Percentiles rank a stretch among this genome's conserved stretches.
These are phyloP conservation scores for Lampris megalopsis DNA, from an alignment of 2,113 vertebrate genomes.

Conservation along the genomic window DNA sequence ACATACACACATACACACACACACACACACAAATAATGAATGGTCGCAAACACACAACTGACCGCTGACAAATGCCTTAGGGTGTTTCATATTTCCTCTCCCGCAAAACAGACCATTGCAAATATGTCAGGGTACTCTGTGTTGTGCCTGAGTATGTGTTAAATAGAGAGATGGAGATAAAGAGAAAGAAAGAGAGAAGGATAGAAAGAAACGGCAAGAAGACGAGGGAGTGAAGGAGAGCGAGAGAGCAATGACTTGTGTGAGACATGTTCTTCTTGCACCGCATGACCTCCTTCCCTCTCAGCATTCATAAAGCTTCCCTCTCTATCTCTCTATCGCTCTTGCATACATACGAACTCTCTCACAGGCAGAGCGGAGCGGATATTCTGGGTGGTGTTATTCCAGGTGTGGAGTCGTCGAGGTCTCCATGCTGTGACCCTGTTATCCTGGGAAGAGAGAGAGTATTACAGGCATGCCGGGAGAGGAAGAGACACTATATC, in stretches of 20 bases:
- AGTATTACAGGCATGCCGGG: constrained; percentile 74
- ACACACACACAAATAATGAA: constrained; percentile 25
- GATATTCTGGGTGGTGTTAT: constrained; percentile 82
- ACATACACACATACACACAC: constrained; percentile 3
- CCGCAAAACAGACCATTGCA: constrained; percentile 49
- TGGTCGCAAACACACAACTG: constrained; percentile 44
- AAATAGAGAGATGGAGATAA: constrained; percentile 39
- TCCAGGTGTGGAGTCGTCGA: constrained; percentile 81
- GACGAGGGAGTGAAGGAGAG: constrained; percentile 20
- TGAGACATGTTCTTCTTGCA: not conserved
- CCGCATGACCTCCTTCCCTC: constrained; percentile 51
- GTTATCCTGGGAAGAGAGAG: constrained; percentile 81
- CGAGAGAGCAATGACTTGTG: constrained; percentile 55
- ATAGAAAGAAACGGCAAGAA: not conserved
- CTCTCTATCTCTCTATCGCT: not conserved
- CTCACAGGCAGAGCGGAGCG: constrained; percentile 61
- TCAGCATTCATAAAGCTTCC: constrained; percentile 72
- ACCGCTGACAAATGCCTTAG: constrained; percentile 68
- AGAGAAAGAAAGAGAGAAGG: constrained; percentile 5
- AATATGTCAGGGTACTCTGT: constrained; percentile 36
- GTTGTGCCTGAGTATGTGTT: constrained; percentile 67
- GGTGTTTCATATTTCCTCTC: constrained; percentile 79
- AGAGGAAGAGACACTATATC: constrained; percentile 80
- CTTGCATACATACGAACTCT: not conserved
- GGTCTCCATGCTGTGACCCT: constrained; percentile 82